Evolutionary conservation across 2,888 invertebrate species (phyloP), one percentile per base, ranked within the genome.

Genomic region (Dichetophora obliterata): DNA sequence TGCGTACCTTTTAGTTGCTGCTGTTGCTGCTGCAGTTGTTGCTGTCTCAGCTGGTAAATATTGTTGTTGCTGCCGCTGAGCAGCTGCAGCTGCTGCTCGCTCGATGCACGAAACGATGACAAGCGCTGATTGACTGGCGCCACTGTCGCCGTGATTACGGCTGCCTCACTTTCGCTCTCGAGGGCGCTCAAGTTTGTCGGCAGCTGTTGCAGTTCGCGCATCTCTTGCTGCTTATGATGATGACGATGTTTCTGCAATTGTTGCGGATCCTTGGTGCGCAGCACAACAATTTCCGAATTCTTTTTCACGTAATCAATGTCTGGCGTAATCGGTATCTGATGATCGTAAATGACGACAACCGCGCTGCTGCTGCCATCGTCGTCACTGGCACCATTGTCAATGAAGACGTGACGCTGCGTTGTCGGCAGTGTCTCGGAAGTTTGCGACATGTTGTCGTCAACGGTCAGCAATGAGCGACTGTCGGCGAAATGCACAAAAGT

Each of bases 101-200:
- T 88, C 80, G 85, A 83, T 43, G 86, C 85, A 61, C 89, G 89
- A 82, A 89, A 89, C 80, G 90, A 89, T 77, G 89, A 89, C 76
- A 89, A 84, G 81, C 90, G 86, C 82, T 89, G 90, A 83, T 89
- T 88, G 79, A 88, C 86, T 77, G 87, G 87, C 82, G 87, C 87
- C 77, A 87, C 86, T 74, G 87, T 87, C 80, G 87, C 87, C 80
- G 84, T 85, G 16, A 72, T 11, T 6, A 80, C 72, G 37, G 78
- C 31, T 0, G 80, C 61, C 3, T 81, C 75, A 4, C 78, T 81
- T 14, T 77, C 4, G 72, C 84, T n/a, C 76, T 75, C 57, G 87
- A 75, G 37, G 2, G 75, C 83, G 19, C 78, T 75, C 50, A 87
- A 75, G 78, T 86, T 86, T 59, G 82, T 79, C 34, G 87, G 88